phyloP scores from a whole-genome alignment of 2,888 invertebrate genomes.

The Acheta domesticus region DNA sequence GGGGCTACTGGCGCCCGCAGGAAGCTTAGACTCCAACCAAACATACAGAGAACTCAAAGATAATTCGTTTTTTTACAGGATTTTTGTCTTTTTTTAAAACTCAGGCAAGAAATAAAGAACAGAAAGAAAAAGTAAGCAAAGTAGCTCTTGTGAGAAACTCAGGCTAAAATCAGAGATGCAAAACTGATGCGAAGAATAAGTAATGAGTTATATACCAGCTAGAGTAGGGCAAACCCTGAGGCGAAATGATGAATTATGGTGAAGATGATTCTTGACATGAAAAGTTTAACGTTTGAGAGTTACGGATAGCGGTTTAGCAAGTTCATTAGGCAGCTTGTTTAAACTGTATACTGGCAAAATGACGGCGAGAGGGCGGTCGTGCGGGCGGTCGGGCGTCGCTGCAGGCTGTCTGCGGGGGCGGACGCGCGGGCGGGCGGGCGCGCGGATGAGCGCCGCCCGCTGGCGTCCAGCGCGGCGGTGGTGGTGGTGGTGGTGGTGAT shows the following conservation, averaged over 20 bases:
- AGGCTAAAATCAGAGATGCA: conserved; percentile 22
- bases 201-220: background rate
- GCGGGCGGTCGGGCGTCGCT: background rate
- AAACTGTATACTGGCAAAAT: conserved; percentile 18
- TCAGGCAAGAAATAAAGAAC: conserved; percentile 34
- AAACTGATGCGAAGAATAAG: conserved; percentile 23
- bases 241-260: conserved; percentile 18
- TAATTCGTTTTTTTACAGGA: background rate
- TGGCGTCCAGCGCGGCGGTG: background rate
- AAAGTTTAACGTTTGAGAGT: background rate
- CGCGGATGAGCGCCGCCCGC: background rate
- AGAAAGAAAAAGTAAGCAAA: conserved; percentile 28
- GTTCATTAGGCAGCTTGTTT: background rate
- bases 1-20: background rate
- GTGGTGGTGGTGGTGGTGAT: background rate
- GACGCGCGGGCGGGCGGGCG: background rate
- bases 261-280: background rate
- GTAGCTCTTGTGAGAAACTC: conserved; percentile 20
- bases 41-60: conserved; percentile 18
- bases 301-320: conserved; percentile 5
- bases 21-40: conserved; percentile 18
- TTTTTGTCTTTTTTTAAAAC: conserved; percentile 1
- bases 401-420: conserved; percentile 5
- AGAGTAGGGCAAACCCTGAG: conserved; percentile 5
- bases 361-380: background rate